Conservation (phyloP, 2,113 vertebrate species). For the Oryzias curvinotus region DNA sequence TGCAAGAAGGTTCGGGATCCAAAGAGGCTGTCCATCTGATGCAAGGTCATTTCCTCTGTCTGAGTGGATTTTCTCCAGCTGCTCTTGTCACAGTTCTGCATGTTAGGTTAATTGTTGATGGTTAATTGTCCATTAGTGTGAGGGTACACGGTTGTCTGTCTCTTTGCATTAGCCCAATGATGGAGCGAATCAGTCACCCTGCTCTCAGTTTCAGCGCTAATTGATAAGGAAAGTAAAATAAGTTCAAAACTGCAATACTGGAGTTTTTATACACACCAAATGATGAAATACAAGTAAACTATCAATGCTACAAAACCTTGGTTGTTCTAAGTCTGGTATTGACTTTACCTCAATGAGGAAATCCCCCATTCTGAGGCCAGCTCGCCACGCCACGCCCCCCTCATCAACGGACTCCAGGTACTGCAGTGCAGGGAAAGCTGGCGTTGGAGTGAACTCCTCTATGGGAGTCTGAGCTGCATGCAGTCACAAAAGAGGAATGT, state of each 20-base stretch:
- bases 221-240: too few relatives aligned
- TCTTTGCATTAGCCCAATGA: not conserved
- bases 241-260: too few relatives aligned
- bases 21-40: not conserved
- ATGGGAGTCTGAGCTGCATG: conserved; percentile 89
- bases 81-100: conserved; percentile 1
- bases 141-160: not conserved
- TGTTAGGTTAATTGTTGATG: conserved; percentile 1
- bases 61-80: not conserved
- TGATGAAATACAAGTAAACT: too few relatives aligned
- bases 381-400: conserved; percentile 91
- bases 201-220: not conserved
- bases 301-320: too few relatives aligned
- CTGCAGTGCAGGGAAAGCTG: conserved; percentile 91
- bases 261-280: too few relatives aligned
- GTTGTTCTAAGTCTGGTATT: too few relatives aligned
- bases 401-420: conserved; percentile 93
- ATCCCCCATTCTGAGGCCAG: conserved; percentile 90
- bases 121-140: not conserved
- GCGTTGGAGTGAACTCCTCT: conserved; percentile 92
- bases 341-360: conserved; percentile 87
- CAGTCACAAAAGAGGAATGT: conserved; percentile 9
- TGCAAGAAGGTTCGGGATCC: too few relatives aligned
- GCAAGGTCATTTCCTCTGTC: not conserved
- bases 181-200: not conserved